Evolutionary conservation across 2,113 vertebrate genomes (phyloP).

Genomic region (Tiliqua scincoides): DNA sequence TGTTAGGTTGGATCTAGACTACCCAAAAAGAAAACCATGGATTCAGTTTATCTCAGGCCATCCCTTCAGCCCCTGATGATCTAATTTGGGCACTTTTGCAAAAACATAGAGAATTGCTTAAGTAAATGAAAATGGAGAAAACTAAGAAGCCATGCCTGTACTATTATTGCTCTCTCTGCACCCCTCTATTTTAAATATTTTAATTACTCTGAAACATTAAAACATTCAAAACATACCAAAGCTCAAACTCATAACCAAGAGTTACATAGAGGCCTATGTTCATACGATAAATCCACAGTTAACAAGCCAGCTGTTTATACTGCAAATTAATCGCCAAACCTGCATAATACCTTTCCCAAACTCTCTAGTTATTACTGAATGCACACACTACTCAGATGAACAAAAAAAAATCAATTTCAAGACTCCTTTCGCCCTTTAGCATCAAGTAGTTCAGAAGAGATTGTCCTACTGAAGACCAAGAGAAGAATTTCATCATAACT

Average conservation of each 20-base stretch:
- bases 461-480: too few relatives aligned
- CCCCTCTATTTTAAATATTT: neutral
- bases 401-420: too few relatives aligned
- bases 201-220: neutral
- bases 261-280: neutral
- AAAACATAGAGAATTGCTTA: neutral
- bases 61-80: neutral
- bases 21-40: neutral
- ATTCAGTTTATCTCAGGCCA: neutral
- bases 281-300: neutral
- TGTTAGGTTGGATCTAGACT: neutral
- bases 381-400: too few relatives aligned
- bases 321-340: neutral
- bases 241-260: neutral
- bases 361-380: too few relatives aligned
- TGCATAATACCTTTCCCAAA: too few relatives aligned
- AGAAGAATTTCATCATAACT: neutral
- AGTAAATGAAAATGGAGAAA: neutral
- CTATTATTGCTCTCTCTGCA: neutral
- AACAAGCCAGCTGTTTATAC: neutral
- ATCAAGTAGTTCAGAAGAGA: too few relatives aligned
- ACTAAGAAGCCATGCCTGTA: rapidly evolving
- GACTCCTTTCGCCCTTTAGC: too few relatives aligned
- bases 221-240: neutral
- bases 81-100: neutral